A percentile compares a stretch with the other conserved stretches of the same genome.
Conservation (phyloP, 2,797 vertebrate genomes). For the Erethizon dorsatum region DNA sequence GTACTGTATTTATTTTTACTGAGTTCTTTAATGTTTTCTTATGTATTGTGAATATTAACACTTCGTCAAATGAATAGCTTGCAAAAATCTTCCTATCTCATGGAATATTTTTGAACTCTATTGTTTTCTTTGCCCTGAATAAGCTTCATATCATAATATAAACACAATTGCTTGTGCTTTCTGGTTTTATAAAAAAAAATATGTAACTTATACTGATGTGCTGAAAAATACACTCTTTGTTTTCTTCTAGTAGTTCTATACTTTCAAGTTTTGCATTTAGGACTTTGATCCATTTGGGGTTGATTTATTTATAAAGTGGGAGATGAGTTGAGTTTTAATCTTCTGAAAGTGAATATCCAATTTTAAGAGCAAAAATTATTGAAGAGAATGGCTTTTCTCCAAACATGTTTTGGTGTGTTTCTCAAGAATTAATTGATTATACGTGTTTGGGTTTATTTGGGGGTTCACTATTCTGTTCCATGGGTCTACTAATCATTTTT, state of each 20-base stretch:
- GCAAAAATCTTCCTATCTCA: too few relatives aligned
- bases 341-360: background rate
- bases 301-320: background rate
- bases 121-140: too few relatives aligned
- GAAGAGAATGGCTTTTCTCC: background rate
- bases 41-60: background rate
- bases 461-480: background rate
- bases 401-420: background rate
- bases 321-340: background rate
- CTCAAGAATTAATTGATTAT: background rate
- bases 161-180: too few relatives aligned
- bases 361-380: background rate
- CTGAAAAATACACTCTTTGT: too few relatives aligned
- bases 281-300: background rate
- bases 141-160: too few relatives aligned
- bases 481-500: background rate
- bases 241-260: too few relatives aligned
- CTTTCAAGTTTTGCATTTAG: background rate
- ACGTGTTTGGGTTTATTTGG: background rate
- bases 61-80: too few relatives aligned
- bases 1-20: too few relatives aligned
- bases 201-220: too few relatives aligned
- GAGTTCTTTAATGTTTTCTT: background rate
- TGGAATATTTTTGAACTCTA: too few relatives aligned
- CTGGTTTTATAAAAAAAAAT: too few relatives aligned